Conservation (phyloP, 1,140 invertebrate genomes). For the Neodiprion virginianus region DNA sequence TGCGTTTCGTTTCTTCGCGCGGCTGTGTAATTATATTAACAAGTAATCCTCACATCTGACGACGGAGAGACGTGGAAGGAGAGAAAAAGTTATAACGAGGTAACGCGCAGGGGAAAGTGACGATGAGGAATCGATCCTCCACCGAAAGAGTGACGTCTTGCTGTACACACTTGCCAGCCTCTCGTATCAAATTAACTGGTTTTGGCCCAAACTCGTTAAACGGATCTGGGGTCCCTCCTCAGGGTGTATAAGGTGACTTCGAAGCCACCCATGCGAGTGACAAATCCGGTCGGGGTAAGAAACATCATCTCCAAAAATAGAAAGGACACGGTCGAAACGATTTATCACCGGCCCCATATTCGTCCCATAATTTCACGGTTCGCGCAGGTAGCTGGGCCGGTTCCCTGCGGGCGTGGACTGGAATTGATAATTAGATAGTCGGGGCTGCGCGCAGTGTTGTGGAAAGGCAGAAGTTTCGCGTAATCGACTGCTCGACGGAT, state of each 20-base stretch:
- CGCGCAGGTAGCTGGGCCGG: neutral
- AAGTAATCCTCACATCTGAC: too few species aligned
- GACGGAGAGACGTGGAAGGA: too few species aligned
- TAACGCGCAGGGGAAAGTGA: neutral
- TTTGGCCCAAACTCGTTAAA: neutral
- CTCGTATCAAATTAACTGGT: neutral
- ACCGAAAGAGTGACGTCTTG: neutral
- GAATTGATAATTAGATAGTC: slow-evolving; percentile 5
- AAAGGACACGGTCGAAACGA: neutral
- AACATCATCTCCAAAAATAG: neutral
- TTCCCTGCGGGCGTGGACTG: neutral
- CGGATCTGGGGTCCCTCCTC: neutral
- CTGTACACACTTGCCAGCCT: neutral
- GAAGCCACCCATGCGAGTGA: neutral
- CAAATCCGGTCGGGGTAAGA: neutral
- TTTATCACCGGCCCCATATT: neutral
- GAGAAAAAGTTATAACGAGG: too few species aligned
- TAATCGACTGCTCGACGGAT: neutral
- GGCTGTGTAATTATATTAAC: too few species aligned
- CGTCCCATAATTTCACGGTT: neutral
- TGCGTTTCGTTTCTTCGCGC: too few species aligned
- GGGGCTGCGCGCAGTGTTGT: neutral
- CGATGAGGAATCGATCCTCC: neutral
- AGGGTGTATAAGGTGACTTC: neutral
- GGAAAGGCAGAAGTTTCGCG: neutral